Base-by-base conservation (phyloP, 2,113 vertebrate genomes). In the Elephantulus edwardii region DNA sequence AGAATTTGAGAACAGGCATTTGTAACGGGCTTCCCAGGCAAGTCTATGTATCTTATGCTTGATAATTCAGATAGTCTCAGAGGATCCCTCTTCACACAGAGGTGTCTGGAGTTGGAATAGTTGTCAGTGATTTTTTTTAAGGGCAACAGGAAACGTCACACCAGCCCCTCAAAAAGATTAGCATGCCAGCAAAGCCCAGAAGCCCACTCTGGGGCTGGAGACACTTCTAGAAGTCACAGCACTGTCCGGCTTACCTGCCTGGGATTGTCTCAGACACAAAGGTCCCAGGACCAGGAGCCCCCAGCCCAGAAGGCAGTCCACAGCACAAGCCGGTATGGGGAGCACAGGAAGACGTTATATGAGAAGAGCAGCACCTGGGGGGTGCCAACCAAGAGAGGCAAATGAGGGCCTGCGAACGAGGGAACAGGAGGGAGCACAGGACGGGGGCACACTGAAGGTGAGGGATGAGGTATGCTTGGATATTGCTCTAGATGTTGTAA, bases 401-500 rank as follows among this genome's bases (percentile, higher is more conserved):
- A 35, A 11, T 68, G 64, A 68, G 80, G 44, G 50, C 83, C 38
- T 33, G 8, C 40, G 58, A 85, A 38, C 12, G 62, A 54, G 42
- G 89, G 28, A 38, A 19, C 0, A 17, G 89, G 40, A 76, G 16
- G 44, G 9, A 5, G 22, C 91, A 60, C 0, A 0, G 83, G 93
- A 5, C 85, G 58, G 87, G 96, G 95, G 88, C 89, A 97, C 89
- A 90, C 46, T 82, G 86, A 88, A 68, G 92, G 93, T 83, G 56
- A 52, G 91, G 95, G 95, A 86, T 97, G 97, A 98, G 97, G 97
- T 97, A 98, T 97, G 96, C 94, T 96, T 95, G 88, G 94, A 96
- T 98, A 97, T 98, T 98, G 97, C 97, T 97, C 96, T 97, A 96
- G 96, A 97, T 97, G 96, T 95, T 98, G 97, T 97, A 97, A 97